Base-by-base conservation (phyloP, 2,888 invertebrate species). In the Cephus runcator region DNA sequence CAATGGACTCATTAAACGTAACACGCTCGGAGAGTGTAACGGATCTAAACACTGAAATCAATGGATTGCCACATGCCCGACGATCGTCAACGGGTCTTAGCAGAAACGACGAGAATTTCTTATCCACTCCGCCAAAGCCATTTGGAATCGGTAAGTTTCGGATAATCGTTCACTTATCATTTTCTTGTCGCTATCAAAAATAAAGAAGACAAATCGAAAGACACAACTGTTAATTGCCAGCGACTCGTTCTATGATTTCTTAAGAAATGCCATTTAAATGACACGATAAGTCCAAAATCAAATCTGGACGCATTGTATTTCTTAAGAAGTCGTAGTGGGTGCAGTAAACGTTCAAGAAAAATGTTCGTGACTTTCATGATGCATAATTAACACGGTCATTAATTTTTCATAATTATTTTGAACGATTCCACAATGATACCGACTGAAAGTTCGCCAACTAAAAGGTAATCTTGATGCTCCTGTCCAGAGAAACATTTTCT, bases 11-110 rank as follows among this genome's bases (percentile, higher is more conserved):
- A 40, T 92, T 96, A 82, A 95, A 95, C 75, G 95, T 96, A 83
- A 95, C 94, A 31, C 94, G 97, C 56, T 97, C 97, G 36, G 97
- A 97, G 90, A 97, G 97, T 90, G 96, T 97, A 85, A 96, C 95
- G 33, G 97, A 97, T 92, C 92, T 97, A 23, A 96, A 95, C 87
- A 95, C 95, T 82, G 96, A 96, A 81, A 90, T 93, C 75, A 89
- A 86, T 77, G 89, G 87, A 69, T 73, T 89, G 69, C 86, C 88
- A 3, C 88, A 90, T 81, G 83, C 88, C 4, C 83, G 90, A 11
- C 85, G 90, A 36, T 86, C 91, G 23, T 89, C 90, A 6, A 82
- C 87, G 4, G 89, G 89, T 30, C 90, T 90, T 77, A 76, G 88
- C 71, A 90, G 89, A 75, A 89, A 86, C 86, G 92, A 89, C 75